Conservation (phyloP, 2,888 invertebrate species). For the Xanthorhoe spadicearia region DNA sequence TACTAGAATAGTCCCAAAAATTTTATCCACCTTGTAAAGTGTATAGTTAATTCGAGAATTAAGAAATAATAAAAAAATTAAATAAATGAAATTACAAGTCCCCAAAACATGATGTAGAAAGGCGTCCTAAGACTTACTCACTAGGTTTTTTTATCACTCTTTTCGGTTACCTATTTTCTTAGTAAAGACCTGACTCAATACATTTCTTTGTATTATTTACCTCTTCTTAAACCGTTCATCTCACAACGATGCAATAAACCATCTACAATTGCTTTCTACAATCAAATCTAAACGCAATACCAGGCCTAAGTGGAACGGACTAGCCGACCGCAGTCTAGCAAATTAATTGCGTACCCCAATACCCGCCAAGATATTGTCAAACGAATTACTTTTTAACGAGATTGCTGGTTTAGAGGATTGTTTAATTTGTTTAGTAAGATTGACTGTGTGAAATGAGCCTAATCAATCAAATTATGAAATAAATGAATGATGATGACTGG, state of each 20-base stretch:
- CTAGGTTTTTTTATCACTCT: too few species aligned
- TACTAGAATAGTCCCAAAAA: too few species aligned
- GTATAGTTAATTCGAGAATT: too few species aligned
- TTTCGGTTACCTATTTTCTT: too few species aligned
- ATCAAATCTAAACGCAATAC: slow-evolving; percentile 6
- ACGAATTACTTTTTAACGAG: slow-evolving; percentile 68
- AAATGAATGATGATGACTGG: not conserved
- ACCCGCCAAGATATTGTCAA: slow-evolving; percentile 73
- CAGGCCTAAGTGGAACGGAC: slow-evolving; percentile 51
- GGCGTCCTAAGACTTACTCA: too few species aligned
- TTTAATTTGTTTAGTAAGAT: slow-evolving; percentile 24
- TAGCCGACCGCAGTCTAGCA: slow-evolving; percentile 72
- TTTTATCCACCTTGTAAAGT: too few species aligned
- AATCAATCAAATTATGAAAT: slow-evolving; percentile 7
- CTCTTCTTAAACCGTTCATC: not conserved
- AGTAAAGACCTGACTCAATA: too few species aligned
- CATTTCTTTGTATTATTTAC: too few species aligned
- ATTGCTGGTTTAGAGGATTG: slow-evolving; percentile 39
- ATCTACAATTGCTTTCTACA: slow-evolving; percentile 10
- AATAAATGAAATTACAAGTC: too few species aligned
- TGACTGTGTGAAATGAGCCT: slow-evolving; percentile 12
- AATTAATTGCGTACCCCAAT: slow-evolving; percentile 76
- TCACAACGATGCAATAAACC: not conserved
- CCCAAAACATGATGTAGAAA: too few species aligned
- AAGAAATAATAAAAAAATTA: too few species aligned